phyloP scores from a whole-genome alignment of 2,797 vertebrate genomes.

The Pygocentrus nattereri region DNA sequence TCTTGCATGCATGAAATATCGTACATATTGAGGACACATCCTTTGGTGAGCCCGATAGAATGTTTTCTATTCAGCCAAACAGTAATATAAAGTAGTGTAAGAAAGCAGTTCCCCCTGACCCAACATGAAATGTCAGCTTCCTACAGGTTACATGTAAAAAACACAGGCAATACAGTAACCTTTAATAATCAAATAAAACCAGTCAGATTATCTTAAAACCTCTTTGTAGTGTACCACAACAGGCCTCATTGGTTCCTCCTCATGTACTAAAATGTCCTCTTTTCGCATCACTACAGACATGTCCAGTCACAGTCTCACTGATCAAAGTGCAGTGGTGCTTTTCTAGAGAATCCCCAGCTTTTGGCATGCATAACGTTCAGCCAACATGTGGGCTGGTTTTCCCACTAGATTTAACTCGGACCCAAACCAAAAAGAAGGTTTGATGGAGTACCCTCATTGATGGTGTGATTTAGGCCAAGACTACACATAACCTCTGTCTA shows the following conservation, averaged over 20 bases:
- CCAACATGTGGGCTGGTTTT: constrained; percentile 17
- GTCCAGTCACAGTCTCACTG: constrained; percentile 38
- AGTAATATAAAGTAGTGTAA: constrained; percentile 6
- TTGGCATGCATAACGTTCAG: constrained; percentile 54
- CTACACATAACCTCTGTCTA: constrained; percentile 2
- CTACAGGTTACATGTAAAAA: not conserved
- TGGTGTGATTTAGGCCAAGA: not conserved
- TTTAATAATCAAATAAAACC: not conserved
- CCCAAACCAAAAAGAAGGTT: not conserved
- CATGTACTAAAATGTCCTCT: not conserved
- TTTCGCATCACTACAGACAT: constrained; percentile 17
- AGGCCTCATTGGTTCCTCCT: constrained; percentile 8
- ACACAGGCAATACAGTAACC: not conserved
- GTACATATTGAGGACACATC: not conserved
- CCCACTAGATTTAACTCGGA: not conserved
- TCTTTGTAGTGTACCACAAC: constrained; percentile 3
- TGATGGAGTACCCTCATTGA: not conserved
- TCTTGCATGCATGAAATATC: not conserved
- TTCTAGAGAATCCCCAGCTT: constrained; percentile 49
- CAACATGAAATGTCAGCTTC: not conserved
- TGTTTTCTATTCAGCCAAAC: not conserved
- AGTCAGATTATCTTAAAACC: not conserved
- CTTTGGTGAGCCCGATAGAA: not conserved
- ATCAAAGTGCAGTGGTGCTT: constrained; percentile 76
- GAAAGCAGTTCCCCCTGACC: not conserved